phyloP scores from a whole-genome alignment of 2,113 vertebrate species.

The Tringa solitaria region DNA sequence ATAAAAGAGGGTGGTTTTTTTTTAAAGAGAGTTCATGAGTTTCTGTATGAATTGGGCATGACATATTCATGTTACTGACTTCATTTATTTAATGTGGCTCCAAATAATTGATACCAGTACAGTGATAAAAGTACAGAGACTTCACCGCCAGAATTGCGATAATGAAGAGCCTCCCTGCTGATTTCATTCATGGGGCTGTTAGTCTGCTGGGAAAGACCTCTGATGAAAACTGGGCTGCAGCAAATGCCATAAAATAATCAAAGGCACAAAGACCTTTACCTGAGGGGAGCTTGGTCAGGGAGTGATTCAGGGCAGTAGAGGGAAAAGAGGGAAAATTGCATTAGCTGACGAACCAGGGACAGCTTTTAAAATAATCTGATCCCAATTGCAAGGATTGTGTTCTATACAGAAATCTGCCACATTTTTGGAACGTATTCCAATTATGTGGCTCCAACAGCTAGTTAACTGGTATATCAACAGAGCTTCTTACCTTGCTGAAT shows the following conservation, averaged over 20 bases:
- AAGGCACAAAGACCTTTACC: conserved; percentile 56
- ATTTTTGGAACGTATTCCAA: neutral
- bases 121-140: conserved; percentile 58
- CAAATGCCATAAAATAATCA: conserved; percentile 64
- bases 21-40: conserved; percentile 46
- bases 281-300: conserved; percentile 3
- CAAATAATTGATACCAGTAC: conserved; percentile 58
- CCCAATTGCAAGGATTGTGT: neutral
- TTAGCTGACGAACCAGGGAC: neutral
- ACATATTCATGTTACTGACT: conserved; percentile 66
- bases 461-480: neutral
- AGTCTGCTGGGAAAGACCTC: conserved; percentile 56
- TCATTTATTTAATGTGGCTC: conserved; percentile 55
- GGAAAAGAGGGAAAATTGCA: neutral
- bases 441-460: neutral
- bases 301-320: neutral
- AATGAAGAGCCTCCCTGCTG: conserved; percentile 68
- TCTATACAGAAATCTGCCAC: neutral
- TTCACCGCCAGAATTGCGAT: conserved; percentile 52
- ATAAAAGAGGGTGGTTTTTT: conserved; percentile 13
- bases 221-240: conserved; percentile 38
- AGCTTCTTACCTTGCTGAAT: neutral
- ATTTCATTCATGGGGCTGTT: conserved; percentile 55
- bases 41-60: conserved; percentile 53
- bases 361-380: conserved; percentile 14